Conservation (phyloP, 2,113 vertebrate species). For the Manacus vitellinus region DNA sequence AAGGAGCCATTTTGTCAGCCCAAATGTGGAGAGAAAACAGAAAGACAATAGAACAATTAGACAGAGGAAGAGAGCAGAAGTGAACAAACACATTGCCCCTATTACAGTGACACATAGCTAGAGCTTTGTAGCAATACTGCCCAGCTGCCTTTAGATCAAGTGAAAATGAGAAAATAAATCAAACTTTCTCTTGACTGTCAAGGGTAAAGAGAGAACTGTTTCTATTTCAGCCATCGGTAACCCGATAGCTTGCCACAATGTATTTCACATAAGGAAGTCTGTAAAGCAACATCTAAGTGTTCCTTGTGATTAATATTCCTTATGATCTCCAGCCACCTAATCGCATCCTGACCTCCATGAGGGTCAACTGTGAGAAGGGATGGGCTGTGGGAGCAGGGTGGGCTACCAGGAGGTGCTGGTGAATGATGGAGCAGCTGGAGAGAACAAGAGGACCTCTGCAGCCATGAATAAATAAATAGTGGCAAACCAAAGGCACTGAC, state of each 20-base stretch:
- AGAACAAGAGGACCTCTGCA: constrained; percentile 23
- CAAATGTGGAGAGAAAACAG: constrained; percentile 38
- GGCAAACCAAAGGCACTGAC: constrained; percentile 19
- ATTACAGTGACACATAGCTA: constrained; percentile 40
- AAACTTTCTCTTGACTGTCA: constrained; percentile 70
- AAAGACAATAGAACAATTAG: constrained; percentile 55
- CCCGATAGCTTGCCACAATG: background rate
- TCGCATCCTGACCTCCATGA: constrained; percentile 22
- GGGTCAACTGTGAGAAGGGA: constrained; percentile 22
- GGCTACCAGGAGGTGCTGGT: constrained; percentile 14
- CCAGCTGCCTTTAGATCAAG: constrained; percentile 70
- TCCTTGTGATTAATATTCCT: constrained; percentile 59
- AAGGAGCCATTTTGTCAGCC: constrained; percentile 49
- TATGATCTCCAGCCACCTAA: constrained; percentile 50
- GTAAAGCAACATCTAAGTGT: constrained; percentile 27
- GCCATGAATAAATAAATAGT: constrained; percentile 41
- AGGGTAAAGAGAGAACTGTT: constrained; percentile 64
- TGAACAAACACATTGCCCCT: constrained; percentile 41
- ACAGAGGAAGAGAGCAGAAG: constrained; percentile 53
- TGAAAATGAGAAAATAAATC: constrained; percentile 77
- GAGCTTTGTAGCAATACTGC: constrained; percentile 63
- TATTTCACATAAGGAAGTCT: constrained; percentile 57
- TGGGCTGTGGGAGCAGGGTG: constrained; percentile 37
- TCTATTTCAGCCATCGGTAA: constrained; percentile 61
- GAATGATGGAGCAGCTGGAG: constrained; percentile 22